Evolutionary conservation across 1,140 invertebrate species (phyloP), one percentile per base, ranked within the genome.

Genomic region (Lepidurus couesii): DNA sequence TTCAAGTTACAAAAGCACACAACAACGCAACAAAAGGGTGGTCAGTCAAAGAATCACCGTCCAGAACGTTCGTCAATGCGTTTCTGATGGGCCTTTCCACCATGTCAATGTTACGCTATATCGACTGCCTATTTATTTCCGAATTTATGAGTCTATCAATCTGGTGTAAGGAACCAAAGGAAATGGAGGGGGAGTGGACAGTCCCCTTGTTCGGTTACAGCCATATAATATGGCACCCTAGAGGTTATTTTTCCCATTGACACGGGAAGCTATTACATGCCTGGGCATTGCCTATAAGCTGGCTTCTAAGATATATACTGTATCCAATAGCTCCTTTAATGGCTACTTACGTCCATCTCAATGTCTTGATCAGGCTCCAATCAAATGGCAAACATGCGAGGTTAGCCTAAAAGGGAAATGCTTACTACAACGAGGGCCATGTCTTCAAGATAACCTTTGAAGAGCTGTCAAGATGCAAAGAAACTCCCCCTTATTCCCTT

Each of bases 241-340:
- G 53, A 65, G 53, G 53, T 65, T 16, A 10, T n/a, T 13, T 47
- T 21, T 65, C 21, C 21, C 53, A 65, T 65, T 65, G 53, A 65
- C 53, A 65, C 53, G 53, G 53, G 53, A 65, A 9, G 53, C 53
- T 65, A 65, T 65, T 65, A 65, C 53, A 65, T 65, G 53, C 16
- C 5, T n/a, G 16, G 21, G 53, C 53, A 13, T 65, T 65, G 53
- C 53, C 16, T 65, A 9, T 13, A 65, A 65, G 13, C 53, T 65
- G 1, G 53, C 1, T 65, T 65, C 53, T 65, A 13, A 34, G 53
- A 65, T 65, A 13, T 65, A 13, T 65, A 10, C 45, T 47, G 16
- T 65, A 65, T 65, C 21, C 21, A 13, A 65, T 65, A 65, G 53
- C 53, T 65, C 21, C 53, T 13, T 65, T 65, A 65, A 65, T 65